Conservation (phyloP, 2,888 invertebrate species). For the Drosophila eohydei region DNA sequence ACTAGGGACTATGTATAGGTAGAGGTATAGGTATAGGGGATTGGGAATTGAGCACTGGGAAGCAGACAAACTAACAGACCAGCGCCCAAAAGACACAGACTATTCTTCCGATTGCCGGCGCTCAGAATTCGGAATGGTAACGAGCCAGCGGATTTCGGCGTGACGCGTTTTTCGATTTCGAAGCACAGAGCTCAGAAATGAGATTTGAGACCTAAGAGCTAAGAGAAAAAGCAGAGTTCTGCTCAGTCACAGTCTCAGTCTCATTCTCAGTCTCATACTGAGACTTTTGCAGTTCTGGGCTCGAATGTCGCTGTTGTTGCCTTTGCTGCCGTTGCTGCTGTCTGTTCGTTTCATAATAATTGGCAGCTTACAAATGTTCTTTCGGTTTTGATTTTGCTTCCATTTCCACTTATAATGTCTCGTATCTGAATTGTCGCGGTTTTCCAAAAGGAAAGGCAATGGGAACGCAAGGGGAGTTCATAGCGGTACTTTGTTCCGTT, state of each 20-base stretch:
- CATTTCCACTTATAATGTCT: slow-evolving; percentile 42
- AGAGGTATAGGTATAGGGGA: background rate
- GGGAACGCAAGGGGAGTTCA: slow-evolving; percentile 4
- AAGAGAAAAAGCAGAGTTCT: background rate
- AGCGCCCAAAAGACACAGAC: slow-evolving; percentile 38
- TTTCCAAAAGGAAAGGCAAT: slow-evolving; percentile 24
- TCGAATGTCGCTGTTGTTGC: slow-evolving; percentile 63
- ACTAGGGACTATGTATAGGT: slow-evolving; percentile 17
- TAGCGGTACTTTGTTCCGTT: slow-evolving; percentile 73
- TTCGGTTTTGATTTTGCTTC: slow-evolving; percentile 68
- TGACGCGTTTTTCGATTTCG: slow-evolving; percentile 72
- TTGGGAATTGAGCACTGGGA: slow-evolving; percentile 1
- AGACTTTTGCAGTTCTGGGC: slow-evolving; percentile 24
- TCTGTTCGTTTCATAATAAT: slow-evolving; percentile 72
- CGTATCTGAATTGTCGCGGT: slow-evolving; percentile 51
- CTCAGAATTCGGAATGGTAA: slow-evolving; percentile 64
- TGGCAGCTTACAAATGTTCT: slow-evolving; percentile 78
- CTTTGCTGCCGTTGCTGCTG: slow-evolving; percentile 14
- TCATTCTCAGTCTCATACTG: slow-evolving; percentile 2
- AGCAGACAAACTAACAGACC: slow-evolving; percentile 28
- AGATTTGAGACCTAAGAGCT: slow-evolving; percentile 9
- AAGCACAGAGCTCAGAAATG: slow-evolving; percentile 16
- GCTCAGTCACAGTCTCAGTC: background rate
- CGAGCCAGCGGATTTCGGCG: slow-evolving; percentile 71
- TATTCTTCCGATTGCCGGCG: slow-evolving; percentile 60